Evolutionary conservation across 2,888 invertebrate species (phyloP).

Genomic region (Tricholauxania praeusta): DNA sequence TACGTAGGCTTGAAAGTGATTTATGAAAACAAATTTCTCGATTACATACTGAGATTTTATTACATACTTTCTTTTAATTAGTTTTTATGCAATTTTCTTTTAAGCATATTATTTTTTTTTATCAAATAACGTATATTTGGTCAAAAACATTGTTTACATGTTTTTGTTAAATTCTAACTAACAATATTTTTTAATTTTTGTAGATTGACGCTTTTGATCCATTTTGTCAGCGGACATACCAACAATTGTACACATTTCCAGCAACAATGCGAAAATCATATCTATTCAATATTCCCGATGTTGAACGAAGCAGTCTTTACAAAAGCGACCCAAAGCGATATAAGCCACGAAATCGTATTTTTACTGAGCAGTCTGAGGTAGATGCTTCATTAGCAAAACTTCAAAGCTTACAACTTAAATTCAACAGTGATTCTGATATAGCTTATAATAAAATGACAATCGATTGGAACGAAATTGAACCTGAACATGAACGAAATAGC

Average conservation of each 20-base stretch:
- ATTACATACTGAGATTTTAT: background rate
- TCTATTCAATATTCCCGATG: slow-evolving; percentile 56
- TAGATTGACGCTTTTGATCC: slow-evolving; percentile 60
- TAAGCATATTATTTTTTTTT: background rate
- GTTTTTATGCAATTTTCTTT: background rate
- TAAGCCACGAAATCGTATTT: slow-evolving; percentile 79
- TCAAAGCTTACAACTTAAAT: slow-evolving; percentile 57
- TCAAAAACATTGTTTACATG: too few relatives aligned
- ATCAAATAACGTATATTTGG: background rate
- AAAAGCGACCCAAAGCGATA: slow-evolving; percentile 83
- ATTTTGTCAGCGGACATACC: slow-evolving; percentile 54
- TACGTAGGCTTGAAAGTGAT: too few relatives aligned
- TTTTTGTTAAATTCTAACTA: background rate
- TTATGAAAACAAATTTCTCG: too few relatives aligned
- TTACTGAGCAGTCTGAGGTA: slow-evolving; percentile 82
- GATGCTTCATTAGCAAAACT: slow-evolving; percentile 69
- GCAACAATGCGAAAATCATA: slow-evolving; percentile 23
- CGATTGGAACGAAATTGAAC: slow-evolving; percentile 77
- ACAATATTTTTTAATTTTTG: slow-evolving; percentile 25
- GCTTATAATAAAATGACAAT: slow-evolving; percentile 64
- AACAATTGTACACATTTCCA: slow-evolving; percentile 51
- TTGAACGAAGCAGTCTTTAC: slow-evolving; percentile 60
- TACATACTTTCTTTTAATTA: too few relatives aligned
- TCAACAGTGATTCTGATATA: slow-evolving; percentile 54
- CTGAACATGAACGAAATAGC: slow-evolving; percentile 81